Percentiles rank a stretch among this genome's conserved stretches.
Evolutionary conservation across 2,113 vertebrate species (phyloP).

Genomic region (Cyanocitta stelleri): DNA sequence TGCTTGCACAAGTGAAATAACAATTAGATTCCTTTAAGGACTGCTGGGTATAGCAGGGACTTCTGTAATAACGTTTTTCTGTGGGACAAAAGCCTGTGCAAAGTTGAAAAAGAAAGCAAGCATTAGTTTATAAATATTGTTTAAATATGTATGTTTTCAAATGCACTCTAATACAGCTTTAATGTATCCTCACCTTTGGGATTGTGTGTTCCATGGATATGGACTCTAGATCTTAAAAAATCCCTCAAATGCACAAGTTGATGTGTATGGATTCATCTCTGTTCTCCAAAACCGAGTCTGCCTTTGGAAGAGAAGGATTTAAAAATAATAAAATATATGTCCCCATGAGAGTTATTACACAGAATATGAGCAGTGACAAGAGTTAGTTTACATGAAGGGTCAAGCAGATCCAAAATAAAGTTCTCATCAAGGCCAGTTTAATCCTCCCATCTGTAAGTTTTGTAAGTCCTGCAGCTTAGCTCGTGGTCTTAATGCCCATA

Average conservation of each 20-base stretch:
- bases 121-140: not conserved
- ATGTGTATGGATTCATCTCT: not conserved
- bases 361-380: not conserved
- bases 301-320: not conserved
- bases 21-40: not conserved
- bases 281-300: not conserved
- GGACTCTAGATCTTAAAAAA: not conserved
- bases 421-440: not conserved
- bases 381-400: not conserved
- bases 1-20: not conserved
- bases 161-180: not conserved
- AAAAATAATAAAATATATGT: not conserved
- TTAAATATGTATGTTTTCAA: not conserved
- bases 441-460: not conserved
- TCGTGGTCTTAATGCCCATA: not conserved
- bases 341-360: not conserved
- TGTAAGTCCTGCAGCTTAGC: not conserved
- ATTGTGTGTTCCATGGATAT: not conserved
- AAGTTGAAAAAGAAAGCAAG: not conserved
- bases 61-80: not conserved
- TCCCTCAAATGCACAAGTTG: not conserved
- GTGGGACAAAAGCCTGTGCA: not conserved
- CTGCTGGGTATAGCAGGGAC: not conserved
- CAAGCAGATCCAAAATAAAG: not conserved
- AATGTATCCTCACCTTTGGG: not conserved